Conservation (phyloP, 2,888 invertebrate species). For the Leptogaster cylindrica region DNA sequence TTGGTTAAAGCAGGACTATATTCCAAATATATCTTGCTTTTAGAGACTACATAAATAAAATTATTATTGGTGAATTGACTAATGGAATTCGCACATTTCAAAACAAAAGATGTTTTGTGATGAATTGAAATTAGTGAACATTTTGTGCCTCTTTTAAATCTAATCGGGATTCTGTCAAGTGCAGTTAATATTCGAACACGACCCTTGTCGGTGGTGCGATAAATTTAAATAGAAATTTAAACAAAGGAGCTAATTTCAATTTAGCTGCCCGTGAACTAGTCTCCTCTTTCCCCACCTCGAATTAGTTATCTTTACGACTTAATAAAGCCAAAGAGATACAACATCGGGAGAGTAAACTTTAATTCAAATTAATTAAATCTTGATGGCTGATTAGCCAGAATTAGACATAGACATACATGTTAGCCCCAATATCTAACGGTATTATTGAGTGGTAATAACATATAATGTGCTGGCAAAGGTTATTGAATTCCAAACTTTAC, state of each 20-base stretch:
- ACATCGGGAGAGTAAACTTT: conserved; percentile 13
- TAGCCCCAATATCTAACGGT: not conserved
- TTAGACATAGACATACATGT: conserved; percentile 16
- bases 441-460: conserved; percentile 22
- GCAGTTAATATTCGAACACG: too few relatives aligned
- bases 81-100: too few relatives aligned
- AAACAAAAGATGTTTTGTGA: too few relatives aligned
- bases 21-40: too few relatives aligned
- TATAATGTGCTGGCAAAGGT: not conserved
- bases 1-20: too few relatives aligned
- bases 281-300: not conserved
- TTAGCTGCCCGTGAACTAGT: conserved; percentile 1
- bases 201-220: too few relatives aligned
- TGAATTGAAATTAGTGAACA: too few relatives aligned
- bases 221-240: conserved; percentile 13
- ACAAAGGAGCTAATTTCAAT: conserved; percentile 18
- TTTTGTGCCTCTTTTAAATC: too few relatives aligned
- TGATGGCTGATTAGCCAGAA: conserved; percentile 21
- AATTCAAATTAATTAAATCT: conserved; percentile 27
- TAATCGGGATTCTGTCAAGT: too few relatives aligned
- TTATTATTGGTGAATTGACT: too few relatives aligned
- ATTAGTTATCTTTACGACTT: conserved; percentile 19
- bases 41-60: too few relatives aligned
- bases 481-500: not conserved
- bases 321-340: conserved; percentile 17